phyloP scores from a whole-genome alignment of 2,797 vertebrate species.

The Lateolabrax maculatus region DNA sequence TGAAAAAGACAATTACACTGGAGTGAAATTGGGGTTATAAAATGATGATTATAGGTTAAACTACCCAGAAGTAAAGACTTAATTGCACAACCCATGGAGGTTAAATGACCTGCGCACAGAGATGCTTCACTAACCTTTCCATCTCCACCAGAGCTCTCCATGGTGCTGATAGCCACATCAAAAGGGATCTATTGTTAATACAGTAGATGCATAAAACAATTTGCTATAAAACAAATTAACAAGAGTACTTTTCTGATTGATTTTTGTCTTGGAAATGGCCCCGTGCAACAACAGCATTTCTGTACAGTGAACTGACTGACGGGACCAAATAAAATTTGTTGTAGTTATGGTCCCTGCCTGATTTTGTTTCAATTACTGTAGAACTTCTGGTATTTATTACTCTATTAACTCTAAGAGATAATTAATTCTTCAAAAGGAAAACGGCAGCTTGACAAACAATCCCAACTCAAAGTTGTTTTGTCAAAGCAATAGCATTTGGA shows the following conservation, averaged over 20 bases:
- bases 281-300: background rate
- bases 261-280: background rate
- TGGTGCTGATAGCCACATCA: constrained; percentile 55
- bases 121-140: background rate
- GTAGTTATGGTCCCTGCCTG: background rate
- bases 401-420: background rate
- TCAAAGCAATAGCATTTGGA: background rate
- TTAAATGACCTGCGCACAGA: background rate
- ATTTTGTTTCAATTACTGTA: background rate
- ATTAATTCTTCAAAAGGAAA: background rate
- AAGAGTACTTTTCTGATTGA: background rate
- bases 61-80: constrained; percentile 8
- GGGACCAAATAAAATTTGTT: background rate
- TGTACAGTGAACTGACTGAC: no score
- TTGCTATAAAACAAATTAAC: background rate
- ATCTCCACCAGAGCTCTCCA: constrained; percentile 59
- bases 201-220: background rate
- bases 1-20: background rate
- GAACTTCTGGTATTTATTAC: background rate
- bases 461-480: background rate
- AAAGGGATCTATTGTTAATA: background rate
- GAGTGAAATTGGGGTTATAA: background rate
- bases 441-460: background rate
- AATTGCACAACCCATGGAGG: background rate
- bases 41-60: background rate